These are phyloP conservation scores for Acrossocheilus fasciatus DNA, from an alignment of 2,797 vertebrate species.

Conservation along the genomic window DNA sequence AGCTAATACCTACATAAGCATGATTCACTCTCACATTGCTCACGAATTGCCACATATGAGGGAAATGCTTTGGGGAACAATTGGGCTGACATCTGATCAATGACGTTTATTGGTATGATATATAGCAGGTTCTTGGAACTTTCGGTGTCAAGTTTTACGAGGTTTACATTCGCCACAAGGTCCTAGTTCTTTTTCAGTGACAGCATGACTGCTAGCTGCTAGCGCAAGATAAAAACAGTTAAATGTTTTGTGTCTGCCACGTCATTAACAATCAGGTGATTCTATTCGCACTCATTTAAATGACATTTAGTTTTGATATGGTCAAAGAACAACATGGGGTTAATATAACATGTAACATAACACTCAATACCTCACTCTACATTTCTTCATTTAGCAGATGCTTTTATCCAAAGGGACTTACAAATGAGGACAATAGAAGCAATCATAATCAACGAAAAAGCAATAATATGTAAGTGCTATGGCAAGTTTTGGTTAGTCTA, in stretches of 20 bases:
- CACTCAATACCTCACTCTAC: neutral
- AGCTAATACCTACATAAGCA: constrained; percentile 1
- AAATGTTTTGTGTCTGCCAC: neutral
- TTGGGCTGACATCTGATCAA: neutral
- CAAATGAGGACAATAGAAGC: too few species aligned
- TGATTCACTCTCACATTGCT: neutral
- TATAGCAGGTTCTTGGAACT: neutral
- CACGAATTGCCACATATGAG: neutral
- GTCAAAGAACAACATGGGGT: neutral
- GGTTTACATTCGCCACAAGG: neutral
- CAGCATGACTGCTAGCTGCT: neutral
- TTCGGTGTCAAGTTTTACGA: neutral
- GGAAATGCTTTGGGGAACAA: neutral
- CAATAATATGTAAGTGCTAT: too few species aligned
- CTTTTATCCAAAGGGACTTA: too few species aligned
- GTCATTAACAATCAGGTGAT: neutral
- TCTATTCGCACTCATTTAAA: neutral
- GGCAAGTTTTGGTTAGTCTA: too few species aligned
- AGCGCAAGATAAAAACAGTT: neutral
- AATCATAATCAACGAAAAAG: too few species aligned
- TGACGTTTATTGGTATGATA: constrained; percentile 10
- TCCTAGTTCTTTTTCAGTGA: neutral
- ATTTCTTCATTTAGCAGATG: too few species aligned
- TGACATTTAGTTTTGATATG: neutral
- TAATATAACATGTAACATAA: neutral